Evolutionary conservation across 2,888 invertebrate genomes (phyloP).

Genomic region (Cephus pygmeus): DNA sequence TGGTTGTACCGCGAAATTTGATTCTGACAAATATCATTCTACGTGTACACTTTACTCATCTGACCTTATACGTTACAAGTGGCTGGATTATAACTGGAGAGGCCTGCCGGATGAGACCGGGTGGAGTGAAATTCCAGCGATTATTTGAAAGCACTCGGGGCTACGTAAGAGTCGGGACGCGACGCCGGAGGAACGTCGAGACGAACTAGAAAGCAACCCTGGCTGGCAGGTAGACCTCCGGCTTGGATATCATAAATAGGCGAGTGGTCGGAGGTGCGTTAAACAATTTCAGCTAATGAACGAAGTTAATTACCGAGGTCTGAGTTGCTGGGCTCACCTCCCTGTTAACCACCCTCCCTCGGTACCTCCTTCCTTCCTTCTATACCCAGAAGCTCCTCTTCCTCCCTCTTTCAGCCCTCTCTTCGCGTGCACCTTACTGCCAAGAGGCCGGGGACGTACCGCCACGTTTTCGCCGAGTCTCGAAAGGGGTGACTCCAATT

Average conservation of each 20-base stretch:
- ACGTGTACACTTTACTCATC: background rate
- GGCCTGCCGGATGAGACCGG: background rate
- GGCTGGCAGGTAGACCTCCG: background rate
- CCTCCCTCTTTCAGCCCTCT: background rate
- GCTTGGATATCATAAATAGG: slow-evolving; percentile 38
- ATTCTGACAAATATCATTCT: background rate
- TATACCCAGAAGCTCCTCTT: slow-evolving; percentile 9
- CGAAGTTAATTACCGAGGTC: slow-evolving; percentile 43
- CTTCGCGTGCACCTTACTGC: background rate
- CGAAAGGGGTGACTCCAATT: background rate
- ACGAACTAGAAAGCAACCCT: background rate
- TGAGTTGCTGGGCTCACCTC: slow-evolving; percentile 25
- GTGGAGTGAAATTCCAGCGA: background rate
- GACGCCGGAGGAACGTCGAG: background rate
- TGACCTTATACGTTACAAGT: background rate
- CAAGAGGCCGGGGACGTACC: background rate
- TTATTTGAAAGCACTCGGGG: background rate
- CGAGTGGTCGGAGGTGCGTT: slow-evolving; percentile 41
- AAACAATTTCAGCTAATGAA: slow-evolving; percentile 47
- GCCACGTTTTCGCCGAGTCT: background rate
- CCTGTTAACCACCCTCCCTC: slow-evolving; percentile 14
- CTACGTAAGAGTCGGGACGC: background rate
- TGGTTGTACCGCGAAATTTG: background rate
- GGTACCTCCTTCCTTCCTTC: slow-evolving; percentile 22
- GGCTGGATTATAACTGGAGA: background rate